These are phyloP conservation scores for Dryomyza anilis DNA, from an alignment of 2,888 invertebrate species.

Conservation along the genomic window DNA sequence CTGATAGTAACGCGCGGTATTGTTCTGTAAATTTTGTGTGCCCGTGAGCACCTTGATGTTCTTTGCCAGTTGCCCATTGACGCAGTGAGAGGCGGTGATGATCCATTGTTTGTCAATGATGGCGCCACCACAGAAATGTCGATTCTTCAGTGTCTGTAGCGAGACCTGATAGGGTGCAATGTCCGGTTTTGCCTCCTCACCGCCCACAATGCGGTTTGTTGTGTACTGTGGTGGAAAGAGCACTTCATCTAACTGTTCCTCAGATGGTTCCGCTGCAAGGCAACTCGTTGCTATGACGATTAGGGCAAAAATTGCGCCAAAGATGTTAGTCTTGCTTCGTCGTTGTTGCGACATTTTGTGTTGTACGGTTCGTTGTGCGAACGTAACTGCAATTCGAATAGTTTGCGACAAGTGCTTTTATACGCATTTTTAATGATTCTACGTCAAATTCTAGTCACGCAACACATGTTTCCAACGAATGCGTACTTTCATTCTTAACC, in stretches of 20 bases:
- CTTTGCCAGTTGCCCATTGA: constrained; percentile 42
- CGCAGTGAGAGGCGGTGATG: constrained; percentile 57
- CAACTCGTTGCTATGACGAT: neutral
- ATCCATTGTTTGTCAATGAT: constrained; percentile 54
- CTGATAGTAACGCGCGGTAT: constrained; percentile 44
- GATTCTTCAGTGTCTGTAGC: constrained; percentile 44
- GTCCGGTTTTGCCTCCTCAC: constrained; percentile 48
- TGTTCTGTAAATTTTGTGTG: constrained; percentile 47
- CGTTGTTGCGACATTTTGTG: neutral
- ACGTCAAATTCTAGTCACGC: constrained; percentile 1
- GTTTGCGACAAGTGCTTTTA: neutral
- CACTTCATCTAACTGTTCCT: constrained; percentile 30
- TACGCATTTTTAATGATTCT: neutral
- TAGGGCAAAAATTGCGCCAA: neutral
- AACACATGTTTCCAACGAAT: neutral
- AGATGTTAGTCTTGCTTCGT: neutral
- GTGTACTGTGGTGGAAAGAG: constrained; percentile 47
- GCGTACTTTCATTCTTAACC: neutral
- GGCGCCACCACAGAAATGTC: constrained; percentile 58
- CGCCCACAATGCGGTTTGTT: constrained; percentile 51
- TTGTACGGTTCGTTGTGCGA: neutral
- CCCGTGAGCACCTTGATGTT: constrained; percentile 50
- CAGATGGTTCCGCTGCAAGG: neutral
- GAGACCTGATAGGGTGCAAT: constrained; percentile 58
- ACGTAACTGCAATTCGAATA: neutral